Evolutionary conservation across 2,113 vertebrate genomes (phyloP).

Genomic region (Microtus oregoni): DNA sequence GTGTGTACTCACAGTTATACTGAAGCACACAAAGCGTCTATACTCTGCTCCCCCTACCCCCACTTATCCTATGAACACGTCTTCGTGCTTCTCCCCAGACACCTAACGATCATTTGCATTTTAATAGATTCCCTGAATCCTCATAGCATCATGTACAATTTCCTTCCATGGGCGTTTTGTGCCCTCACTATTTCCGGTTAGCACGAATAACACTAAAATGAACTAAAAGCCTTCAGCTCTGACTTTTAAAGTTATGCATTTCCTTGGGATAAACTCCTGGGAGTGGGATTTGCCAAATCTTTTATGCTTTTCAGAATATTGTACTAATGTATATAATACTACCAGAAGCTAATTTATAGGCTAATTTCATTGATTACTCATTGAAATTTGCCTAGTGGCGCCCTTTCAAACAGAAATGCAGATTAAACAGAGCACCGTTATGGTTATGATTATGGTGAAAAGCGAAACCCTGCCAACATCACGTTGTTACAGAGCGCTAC

Average conservation of each 20-base stretch:
- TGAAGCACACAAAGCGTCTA: background rate
- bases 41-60: background rate
- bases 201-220: background rate
- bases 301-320: conserved; percentile 7
- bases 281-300: conserved; percentile 1
- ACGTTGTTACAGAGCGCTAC: background rate
- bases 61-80: background rate
- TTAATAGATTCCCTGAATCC: conserved; percentile 37
- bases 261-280: conserved; percentile 15
- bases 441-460: background rate
- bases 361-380: background rate
- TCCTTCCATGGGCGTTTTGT: background rate
- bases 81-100: background rate
- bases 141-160: conserved; percentile 21
- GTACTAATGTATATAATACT: background rate
- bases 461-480: background rate
- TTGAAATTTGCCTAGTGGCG: background rate
- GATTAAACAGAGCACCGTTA: background rate
- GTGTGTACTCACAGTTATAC: background rate
- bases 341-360: background rate
- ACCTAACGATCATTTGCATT: conserved; percentile 43
- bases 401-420: conserved; percentile 25
- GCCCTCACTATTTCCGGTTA: background rate
- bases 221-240: background rate
- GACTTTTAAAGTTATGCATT: background rate